Evolutionary conservation across 2,888 invertebrate species (phyloP).

Genomic region (Synanthedon andrenaeformis): DNA sequence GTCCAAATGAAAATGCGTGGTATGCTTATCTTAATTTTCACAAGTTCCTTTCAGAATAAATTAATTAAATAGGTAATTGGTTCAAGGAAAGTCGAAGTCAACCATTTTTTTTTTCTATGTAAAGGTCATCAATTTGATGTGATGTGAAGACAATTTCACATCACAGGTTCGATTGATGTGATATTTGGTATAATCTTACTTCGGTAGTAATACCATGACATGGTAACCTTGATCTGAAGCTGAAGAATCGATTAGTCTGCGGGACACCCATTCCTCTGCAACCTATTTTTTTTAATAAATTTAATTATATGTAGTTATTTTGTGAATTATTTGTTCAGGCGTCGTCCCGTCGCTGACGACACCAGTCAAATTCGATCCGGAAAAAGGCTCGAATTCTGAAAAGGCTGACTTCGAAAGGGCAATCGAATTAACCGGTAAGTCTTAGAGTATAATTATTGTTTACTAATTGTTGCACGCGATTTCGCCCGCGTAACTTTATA

Average conservation of each 20-base stretch:
- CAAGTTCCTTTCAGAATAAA: neutral
- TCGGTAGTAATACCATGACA: too few species aligned
- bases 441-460: conserved; percentile 8
- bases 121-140: neutral
- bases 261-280: too few species aligned
- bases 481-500: too few species aligned
- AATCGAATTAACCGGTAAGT: conserved; percentile 82
- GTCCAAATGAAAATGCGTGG: too few species aligned
- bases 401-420: conserved; percentile 90
- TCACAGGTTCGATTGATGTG: too few species aligned
- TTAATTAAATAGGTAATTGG: neutral
- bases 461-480: neutral
- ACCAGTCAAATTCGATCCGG: conserved; percentile 72
- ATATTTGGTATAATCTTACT: too few species aligned
- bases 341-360: conserved; percentile 69
- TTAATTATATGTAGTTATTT: too few species aligned
- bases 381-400: conserved; percentile 73
- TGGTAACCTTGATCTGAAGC: too few species aligned
- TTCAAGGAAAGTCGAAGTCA: neutral
- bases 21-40: conserved; percentile 1
- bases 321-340: conserved; percentile 33
- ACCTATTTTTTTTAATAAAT: too few species aligned
- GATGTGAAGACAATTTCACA: neutral
- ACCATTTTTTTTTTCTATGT: neutral
- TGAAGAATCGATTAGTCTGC: too few species aligned